A percentile compares a stretch with the other conserved stretches of the same genome.
These are phyloP conservation scores for Lycocerus yunnanus DNA, from an alignment of 2,888 invertebrate genomes.

Conservation along the genomic window DNA sequence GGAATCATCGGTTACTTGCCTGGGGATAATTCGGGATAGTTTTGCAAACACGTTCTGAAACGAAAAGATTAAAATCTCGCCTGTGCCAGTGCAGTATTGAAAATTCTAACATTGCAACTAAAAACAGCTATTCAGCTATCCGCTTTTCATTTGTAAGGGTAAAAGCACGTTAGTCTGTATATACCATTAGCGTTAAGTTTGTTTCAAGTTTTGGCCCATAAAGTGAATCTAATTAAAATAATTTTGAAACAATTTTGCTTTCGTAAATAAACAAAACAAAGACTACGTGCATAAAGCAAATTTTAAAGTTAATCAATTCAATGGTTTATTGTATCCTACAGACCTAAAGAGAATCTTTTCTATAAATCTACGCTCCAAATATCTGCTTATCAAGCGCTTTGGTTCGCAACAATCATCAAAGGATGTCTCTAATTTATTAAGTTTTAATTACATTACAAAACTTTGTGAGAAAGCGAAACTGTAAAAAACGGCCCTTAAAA, in stretches of 20 bases:
- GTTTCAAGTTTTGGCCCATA: neutral
- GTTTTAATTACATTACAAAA: conserved; percentile 7
- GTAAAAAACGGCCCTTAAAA: neutral
- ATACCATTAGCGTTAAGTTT: neutral
- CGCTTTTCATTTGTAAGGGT: too few species aligned
- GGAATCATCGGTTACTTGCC: too few species aligned
- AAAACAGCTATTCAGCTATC: too few species aligned
- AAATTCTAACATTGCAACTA: too few species aligned
- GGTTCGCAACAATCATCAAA: conserved; percentile 9
- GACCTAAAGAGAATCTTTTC: neutral
- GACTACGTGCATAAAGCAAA: neutral
- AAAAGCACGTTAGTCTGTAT: too few species aligned
- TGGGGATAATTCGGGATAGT: too few species aligned
- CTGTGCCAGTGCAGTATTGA: too few species aligned
- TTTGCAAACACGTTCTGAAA: too few species aligned
- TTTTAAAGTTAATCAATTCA: neutral
- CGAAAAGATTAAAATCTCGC: too few species aligned
- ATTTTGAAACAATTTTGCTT: neutral
- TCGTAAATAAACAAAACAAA: neutral
- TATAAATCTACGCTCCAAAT: neutral
- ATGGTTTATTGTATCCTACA: neutral
- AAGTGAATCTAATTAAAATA: neutral
- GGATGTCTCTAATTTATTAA: conserved; percentile 10
- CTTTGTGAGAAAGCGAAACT: neutral
- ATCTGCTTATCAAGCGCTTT: neutral